Evolutionary conservation across 2,113 vertebrate genomes (phyloP).

Genomic region (Pardalotus punctatus): DNA sequence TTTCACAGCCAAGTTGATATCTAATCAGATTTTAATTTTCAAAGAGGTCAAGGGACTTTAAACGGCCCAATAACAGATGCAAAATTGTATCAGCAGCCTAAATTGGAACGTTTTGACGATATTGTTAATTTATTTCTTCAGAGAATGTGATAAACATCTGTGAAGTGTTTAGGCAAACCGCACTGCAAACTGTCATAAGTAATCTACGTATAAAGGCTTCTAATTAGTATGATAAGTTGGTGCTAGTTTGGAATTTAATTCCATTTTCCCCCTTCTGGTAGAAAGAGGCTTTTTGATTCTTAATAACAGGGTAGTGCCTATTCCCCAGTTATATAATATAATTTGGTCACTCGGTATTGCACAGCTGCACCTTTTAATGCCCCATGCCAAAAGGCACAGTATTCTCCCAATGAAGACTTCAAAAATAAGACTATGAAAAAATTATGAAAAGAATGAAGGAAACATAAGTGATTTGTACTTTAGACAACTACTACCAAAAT

Average conservation of each 20-base stretch:
- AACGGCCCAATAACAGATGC: background rate
- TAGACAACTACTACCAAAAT: background rate
- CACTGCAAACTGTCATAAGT: background rate
- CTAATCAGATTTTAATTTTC: background rate
- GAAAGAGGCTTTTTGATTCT: background rate
- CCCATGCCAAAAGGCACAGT: background rate
- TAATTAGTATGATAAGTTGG: background rate
- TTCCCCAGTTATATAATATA: accelerated
- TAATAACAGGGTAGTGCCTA: accelerated
- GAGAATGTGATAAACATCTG: background rate
- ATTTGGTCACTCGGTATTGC: background rate
- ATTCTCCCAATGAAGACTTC: background rate
- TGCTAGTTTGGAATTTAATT: background rate
- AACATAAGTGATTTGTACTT: background rate
- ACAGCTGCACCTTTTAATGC: background rate
- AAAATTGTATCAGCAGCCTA: background rate
- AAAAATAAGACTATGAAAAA: background rate
- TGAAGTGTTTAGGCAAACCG: background rate
- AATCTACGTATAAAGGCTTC: background rate
- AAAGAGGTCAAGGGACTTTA: background rate
- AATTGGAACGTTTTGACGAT: background rate
- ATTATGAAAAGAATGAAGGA: background rate
- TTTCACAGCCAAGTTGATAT: accelerated
- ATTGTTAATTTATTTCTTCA: background rate
- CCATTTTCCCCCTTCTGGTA: accelerated